Percentiles rank a stretch among this genome's conserved stretches.
Evolutionary conservation across 2,797 vertebrate genomes (phyloP).

Genomic region (Chromobotia macracanthus): DNA sequence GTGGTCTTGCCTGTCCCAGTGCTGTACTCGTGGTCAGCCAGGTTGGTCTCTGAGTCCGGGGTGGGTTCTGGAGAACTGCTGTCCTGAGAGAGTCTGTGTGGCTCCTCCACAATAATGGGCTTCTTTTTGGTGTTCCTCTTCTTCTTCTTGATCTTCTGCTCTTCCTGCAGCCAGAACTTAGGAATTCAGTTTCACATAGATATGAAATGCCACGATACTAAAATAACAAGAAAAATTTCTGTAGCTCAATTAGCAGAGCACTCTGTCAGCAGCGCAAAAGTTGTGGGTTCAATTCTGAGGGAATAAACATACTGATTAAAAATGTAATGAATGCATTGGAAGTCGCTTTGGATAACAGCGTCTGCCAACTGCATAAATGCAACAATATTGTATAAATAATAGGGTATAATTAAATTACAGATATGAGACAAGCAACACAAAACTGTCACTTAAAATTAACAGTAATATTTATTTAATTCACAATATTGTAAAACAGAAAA

Average conservation of each 20-base stretch:
- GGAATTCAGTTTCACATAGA: background rate
- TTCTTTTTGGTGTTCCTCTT: slow-evolving; percentile 96
- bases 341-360: too few species aligned
- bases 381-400: background rate
- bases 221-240: too few species aligned
- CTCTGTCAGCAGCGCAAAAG: too few species aligned
- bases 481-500: background rate
- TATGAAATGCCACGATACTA: too few species aligned
- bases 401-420: background rate
- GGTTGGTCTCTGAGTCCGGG: slow-evolving; percentile 85
- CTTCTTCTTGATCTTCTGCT: slow-evolving; percentile 96
- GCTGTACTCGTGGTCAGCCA: slow-evolving; percentile 90
- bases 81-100: slow-evolving; percentile 86
- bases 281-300: too few species aligned
- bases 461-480: background rate
- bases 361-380: too few species aligned
- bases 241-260: too few species aligned
- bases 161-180: slow-evolving; percentile 74
- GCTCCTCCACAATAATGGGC: slow-evolving; percentile 75
- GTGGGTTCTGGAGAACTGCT: slow-evolving; percentile 90
- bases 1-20: slow-evolving; percentile 82
- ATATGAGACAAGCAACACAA: background rate
- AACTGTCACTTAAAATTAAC: background rate
- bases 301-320: too few species aligned
- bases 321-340: too few species aligned